Conservation (phyloP, 1,140 invertebrate species). For the Trialeurodes vaporariorum region DNA sequence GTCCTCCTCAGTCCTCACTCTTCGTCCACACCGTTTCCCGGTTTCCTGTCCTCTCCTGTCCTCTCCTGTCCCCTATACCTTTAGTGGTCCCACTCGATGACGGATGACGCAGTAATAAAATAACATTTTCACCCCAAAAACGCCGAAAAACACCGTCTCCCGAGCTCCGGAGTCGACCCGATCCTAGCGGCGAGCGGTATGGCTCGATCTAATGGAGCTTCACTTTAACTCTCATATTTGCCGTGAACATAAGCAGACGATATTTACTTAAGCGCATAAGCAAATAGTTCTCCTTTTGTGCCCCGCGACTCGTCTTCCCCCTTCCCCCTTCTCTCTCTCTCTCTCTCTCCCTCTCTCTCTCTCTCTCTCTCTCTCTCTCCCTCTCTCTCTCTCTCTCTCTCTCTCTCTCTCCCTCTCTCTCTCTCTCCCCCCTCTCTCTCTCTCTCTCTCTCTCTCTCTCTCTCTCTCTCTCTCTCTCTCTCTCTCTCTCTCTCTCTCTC, state of each 20-base stretch:
- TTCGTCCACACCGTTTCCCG: no score
- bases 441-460: no score
- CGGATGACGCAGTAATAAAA: background rate
- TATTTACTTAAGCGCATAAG: background rate
- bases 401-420: background rate
- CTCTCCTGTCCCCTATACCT: no score
- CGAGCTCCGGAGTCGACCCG: background rate
- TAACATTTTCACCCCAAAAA: background rate
- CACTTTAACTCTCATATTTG: background rate
- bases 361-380: no score
- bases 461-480: no score
- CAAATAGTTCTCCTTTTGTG: background rate
- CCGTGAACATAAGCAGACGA: background rate
- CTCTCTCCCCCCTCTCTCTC: background rate
- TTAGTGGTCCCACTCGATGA: no score
- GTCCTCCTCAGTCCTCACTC: no score
- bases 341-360: no score
- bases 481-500: no score
- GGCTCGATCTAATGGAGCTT: no score
- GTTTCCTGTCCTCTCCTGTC: no score
- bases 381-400: background rate
- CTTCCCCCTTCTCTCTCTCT: background rate
- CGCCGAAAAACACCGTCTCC: no score
- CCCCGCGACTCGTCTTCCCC: background rate
- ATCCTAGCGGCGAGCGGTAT: background rate